These are phyloP conservation scores for Phataginus tetradactyla DNA, from an alignment of 2,797 vertebrate species.

Conservation along the genomic window DNA sequence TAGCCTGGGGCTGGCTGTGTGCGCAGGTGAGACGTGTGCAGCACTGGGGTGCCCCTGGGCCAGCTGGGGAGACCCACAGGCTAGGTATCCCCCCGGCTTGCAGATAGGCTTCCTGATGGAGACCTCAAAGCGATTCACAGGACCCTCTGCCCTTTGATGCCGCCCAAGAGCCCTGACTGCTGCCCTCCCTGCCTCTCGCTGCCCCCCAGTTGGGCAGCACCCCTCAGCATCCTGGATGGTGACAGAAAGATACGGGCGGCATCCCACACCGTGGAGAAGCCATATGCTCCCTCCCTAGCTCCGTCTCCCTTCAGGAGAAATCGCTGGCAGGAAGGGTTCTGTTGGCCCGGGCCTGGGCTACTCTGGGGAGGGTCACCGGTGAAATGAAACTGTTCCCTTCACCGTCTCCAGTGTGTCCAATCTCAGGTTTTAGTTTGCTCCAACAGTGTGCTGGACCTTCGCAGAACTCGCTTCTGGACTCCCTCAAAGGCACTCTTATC, in stretches of 20 bases:
- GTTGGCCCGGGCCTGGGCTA: neutral
- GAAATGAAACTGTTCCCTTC: neutral
- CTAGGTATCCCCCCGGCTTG: neutral
- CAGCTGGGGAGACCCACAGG: neutral
- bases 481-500: neutral
- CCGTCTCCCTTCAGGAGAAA: neutral
- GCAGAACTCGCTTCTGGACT: neutral
- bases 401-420: neutral
- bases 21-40: neutral
- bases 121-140: neutral
- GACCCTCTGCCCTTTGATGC: neutral
- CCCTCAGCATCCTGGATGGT: neutral
- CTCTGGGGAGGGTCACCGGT: neutral
- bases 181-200: too few relatives aligned
- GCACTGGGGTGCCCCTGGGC: neutral
- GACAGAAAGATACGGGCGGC: neutral
- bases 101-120: neutral
- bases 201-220: too few relatives aligned
- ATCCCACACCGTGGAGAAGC: neutral
- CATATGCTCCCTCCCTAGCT: rapidly evolving
- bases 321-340: neutral
- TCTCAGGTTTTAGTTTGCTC: neutral
- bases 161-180: neutral
- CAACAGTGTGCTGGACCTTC: neutral
- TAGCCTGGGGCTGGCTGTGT: neutral